Conservation (phyloP, 2,797 vertebrate genomes). For the Carduelis carduelis region DNA sequence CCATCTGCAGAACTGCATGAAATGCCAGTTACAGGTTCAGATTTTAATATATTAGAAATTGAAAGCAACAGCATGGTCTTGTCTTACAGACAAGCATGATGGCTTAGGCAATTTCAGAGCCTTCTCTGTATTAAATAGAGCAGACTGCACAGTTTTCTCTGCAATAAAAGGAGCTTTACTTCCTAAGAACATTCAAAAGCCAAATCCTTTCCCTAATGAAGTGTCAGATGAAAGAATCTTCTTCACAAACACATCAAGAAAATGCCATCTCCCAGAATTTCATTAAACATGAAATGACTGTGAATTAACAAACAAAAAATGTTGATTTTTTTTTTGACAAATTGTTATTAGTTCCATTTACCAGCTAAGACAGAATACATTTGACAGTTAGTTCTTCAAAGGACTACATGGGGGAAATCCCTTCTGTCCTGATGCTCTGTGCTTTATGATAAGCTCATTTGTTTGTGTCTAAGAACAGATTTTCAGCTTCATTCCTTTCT, state of each 20-base stretch:
- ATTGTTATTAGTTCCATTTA: background rate
- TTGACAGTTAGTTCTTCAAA: background rate
- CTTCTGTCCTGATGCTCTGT: background rate
- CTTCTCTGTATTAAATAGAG: background rate
- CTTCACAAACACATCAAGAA: background rate
- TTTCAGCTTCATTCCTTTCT: background rate
- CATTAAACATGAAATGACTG: background rate
- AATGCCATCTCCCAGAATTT: background rate
- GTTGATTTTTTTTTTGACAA: background rate
- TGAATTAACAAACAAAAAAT: background rate
- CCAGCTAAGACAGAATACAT: background rate
- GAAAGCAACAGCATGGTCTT: background rate
- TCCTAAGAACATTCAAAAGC: background rate
- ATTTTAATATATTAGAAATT: background rate
- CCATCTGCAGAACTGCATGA: background rate
- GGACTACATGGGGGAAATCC: background rate
- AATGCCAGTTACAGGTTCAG: background rate
- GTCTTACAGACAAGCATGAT: background rate
- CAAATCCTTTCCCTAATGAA: constrained; percentile 16
- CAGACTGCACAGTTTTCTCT: background rate
- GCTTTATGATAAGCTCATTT: background rate
- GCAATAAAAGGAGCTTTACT: background rate
- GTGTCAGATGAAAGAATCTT: background rate
- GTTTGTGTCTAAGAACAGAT: background rate
- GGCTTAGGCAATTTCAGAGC: background rate